Evolutionary conservation across 2,888 invertebrate species (phyloP).

Genomic region (Temnothorax rugatulus): DNA sequence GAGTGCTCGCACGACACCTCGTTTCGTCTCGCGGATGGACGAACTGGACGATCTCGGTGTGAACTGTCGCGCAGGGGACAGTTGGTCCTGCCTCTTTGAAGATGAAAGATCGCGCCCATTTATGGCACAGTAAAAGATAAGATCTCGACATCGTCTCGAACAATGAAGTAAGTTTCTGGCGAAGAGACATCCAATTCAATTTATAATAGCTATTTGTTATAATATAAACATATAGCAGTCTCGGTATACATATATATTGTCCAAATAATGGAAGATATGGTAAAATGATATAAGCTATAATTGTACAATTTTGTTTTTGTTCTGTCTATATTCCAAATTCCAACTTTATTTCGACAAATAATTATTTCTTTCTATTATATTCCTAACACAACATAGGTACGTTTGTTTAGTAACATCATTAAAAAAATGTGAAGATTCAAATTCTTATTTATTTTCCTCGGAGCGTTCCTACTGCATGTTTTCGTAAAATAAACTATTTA

Average conservation of each 20-base stretch:
- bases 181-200: neutral
- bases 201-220: neutral
- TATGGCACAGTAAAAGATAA: conserved; percentile 39
- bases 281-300: neutral
- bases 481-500: conserved; percentile 20
- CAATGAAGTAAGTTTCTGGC: conserved; percentile 6
- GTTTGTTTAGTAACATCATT: neutral
- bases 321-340: neutral
- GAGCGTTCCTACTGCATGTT: neutral
- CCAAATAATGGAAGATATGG: neutral
- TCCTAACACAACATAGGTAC: neutral
- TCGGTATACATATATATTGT: neutral
- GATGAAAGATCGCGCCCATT: conserved; percentile 51
- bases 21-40: conserved; percentile 59
- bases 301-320: neutral
- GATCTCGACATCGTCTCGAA: conserved; percentile 20
- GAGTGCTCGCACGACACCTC: conserved; percentile 62
- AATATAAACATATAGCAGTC: neutral
- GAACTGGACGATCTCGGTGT: conserved; percentile 35
- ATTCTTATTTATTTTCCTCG: neutral
- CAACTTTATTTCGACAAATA: neutral
- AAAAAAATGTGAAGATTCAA: neutral
- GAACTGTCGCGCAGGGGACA: conserved; percentile 38
- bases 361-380: neutral
- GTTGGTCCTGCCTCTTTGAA: conserved; percentile 42